phyloP scores from a whole-genome alignment of 1,140 invertebrate genomes.

The Zaprionus vittiger region DNA sequence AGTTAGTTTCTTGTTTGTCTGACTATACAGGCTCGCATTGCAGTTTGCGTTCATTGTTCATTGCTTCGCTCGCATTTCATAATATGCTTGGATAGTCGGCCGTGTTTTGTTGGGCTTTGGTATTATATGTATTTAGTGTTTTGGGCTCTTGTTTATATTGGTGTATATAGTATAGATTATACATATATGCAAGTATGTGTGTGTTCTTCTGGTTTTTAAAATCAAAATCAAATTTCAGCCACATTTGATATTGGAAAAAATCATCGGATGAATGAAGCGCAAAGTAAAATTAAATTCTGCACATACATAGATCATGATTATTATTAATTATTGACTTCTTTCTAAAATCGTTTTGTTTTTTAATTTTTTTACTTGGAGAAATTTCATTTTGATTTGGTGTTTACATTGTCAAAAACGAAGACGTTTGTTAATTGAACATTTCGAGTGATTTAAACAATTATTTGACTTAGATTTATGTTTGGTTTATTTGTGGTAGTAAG shows the following conservation, averaged over 20 bases:
- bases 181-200: slow-evolving; percentile 22
- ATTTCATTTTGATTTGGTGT: slow-evolving; percentile 80
- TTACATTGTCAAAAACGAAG: slow-evolving; percentile 63
- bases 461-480: slow-evolving; percentile 65
- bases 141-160: slow-evolving; percentile 42
- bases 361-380: slow-evolving; percentile 60
- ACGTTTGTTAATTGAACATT: slow-evolving; percentile 56
- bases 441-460: slow-evolving; percentile 49
- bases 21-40: slow-evolving; percentile 41
- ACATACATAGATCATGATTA: slow-evolving; percentile 35
- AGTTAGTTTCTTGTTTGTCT: slow-evolving; percentile 48
- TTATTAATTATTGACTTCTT: slow-evolving; percentile 7
- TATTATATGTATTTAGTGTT: slow-evolving; percentile 40
- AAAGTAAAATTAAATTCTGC: slow-evolving; percentile 70
- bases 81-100: slow-evolving; percentile 40
- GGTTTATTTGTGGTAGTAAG: slow-evolving; percentile 63
- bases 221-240: slow-evolving; percentile 84
- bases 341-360: not conserved
- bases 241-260: slow-evolving; percentile 51
- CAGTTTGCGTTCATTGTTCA: slow-evolving; percentile 53
- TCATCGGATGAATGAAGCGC: slow-evolving; percentile 69
- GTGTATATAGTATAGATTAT: slow-evolving; percentile 19
- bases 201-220: slow-evolving; percentile 45
- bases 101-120: slow-evolving; percentile 64
- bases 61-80: slow-evolving; percentile 24